phyloP scores from a whole-genome alignment of 2,113 vertebrate genomes.

The Engraulis encrasicolus region DNA sequence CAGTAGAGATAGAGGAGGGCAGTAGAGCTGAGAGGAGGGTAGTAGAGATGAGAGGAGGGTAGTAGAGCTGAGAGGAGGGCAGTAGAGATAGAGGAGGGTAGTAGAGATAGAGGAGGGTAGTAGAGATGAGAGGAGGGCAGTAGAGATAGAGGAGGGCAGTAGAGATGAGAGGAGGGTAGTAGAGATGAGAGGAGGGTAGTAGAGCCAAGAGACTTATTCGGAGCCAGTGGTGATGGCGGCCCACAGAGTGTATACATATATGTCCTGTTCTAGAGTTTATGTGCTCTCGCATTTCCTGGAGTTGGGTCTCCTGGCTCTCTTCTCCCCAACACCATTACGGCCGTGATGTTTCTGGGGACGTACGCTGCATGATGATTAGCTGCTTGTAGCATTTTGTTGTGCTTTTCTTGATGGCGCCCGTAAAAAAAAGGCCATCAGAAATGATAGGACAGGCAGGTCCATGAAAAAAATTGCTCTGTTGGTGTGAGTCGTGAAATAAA shows the following conservation, averaged over 20 bases:
- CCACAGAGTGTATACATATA: background rate
- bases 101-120: no score
- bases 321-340: background rate
- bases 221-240: background rate
- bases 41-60: background rate
- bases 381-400: background rate
- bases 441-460: background rate
- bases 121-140: background rate
- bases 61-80: background rate
- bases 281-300: background rate
- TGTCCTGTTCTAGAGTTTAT: background rate
- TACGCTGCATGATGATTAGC: background rate
- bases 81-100: no score
- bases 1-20: no score
- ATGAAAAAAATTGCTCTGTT: background rate
- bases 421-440: background rate
- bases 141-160: no score
- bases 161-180: background rate
- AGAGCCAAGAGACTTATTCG: background rate
- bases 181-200: background rate
- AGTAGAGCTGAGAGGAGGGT: background rate
- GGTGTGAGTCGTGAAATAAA: background rate
- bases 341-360: background rate
- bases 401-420: background rate
- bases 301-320: background rate